Percentiles rank a stretch among this genome's conserved stretches.
Conservation (phyloP, 2,888 invertebrate species). For the Drosophila acutilabella region DNA sequence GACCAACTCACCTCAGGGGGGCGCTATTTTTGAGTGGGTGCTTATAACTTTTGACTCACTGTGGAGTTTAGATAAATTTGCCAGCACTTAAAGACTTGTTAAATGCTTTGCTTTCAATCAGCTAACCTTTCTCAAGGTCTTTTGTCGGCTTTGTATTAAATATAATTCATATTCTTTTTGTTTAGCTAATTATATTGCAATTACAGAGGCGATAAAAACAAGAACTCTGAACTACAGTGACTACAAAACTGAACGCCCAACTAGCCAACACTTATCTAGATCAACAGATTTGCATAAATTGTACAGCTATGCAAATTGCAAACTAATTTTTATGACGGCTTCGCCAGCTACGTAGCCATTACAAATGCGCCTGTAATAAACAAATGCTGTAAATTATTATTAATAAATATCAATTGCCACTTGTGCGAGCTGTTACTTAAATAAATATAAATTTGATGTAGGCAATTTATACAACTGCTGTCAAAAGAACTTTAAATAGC, state of each 20-base stretch:
- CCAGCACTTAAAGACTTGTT: conserved; percentile 12
- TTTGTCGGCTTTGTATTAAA: not conserved
- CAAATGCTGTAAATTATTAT: conserved; percentile 51
- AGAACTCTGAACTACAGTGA: conserved; percentile 4
- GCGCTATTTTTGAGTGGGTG: conserved; percentile 34
- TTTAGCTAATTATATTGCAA: conserved; percentile 72
- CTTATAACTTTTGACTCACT: conserved; percentile 1
- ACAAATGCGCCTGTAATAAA: conserved; percentile 43
- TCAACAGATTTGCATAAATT: conserved; percentile 75
- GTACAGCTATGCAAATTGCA: conserved; percentile 74
- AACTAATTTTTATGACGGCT: conserved; percentile 70
- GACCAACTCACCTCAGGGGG: conserved; percentile 44
- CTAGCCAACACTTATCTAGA: conserved; percentile 63
- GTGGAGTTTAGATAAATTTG: conserved; percentile 32
- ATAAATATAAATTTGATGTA: not conserved
- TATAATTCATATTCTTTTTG: not conserved
- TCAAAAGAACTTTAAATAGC: not conserved
- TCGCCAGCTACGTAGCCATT: conserved; percentile 1
- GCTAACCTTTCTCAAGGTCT: conserved; percentile 69
- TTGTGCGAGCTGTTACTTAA: conserved; percentile 1
- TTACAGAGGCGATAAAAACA: conserved; percentile 66
- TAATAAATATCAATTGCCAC: conserved; percentile 10
- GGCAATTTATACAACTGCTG: conserved; percentile 7
- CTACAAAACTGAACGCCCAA: conserved; percentile 48
- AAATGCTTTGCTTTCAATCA: conserved; percentile 42